phyloP scores from a whole-genome alignment of 1,140 invertebrate species.

The Tetramorium simillimum region DNA sequence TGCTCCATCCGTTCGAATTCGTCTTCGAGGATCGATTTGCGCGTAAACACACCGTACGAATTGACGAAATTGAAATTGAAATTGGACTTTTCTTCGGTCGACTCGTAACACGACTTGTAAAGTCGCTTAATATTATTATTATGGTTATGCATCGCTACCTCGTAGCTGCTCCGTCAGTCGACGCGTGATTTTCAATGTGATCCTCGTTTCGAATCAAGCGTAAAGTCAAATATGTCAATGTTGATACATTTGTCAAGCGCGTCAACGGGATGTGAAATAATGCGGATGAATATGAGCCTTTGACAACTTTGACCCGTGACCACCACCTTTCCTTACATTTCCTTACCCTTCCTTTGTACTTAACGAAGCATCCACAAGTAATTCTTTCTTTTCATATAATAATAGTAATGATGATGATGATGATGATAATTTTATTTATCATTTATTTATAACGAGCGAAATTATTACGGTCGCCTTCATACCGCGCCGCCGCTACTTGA shows the following conservation, averaged over 20 bases:
- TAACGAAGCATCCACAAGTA: slow-evolving; percentile 25
- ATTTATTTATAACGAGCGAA: slow-evolving; percentile 18
- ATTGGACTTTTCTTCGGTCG: too few species aligned
- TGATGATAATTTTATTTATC: neutral
- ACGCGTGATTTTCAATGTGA: too few species aligned
- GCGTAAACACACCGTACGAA: too few species aligned
- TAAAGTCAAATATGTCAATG: neutral
- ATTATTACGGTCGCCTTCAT: neutral
- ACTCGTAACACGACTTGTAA: too few species aligned
- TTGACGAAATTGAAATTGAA: too few species aligned
- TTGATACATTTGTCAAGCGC: neutral
- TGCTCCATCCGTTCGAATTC: too few species aligned
- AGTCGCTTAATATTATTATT: too few species aligned
- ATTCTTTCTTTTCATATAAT: slow-evolving; percentile 16
- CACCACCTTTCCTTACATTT: neutral
- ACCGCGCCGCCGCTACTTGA: slow-evolving; percentile 8
- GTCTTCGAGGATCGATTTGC: too few species aligned
- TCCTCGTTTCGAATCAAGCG: neutral
- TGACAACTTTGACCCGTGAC: neutral
- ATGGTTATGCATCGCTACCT: too few species aligned
- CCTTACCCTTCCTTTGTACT: slow-evolving; percentile 35
- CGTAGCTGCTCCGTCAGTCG: too few species aligned
- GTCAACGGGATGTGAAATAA: neutral
- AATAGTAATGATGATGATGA: neutral
- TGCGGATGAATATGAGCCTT: neutral